Evolutionary conservation across 2,113 vertebrate genomes (phyloP).

Genomic region (Phylloscopus trochiloides): DNA sequence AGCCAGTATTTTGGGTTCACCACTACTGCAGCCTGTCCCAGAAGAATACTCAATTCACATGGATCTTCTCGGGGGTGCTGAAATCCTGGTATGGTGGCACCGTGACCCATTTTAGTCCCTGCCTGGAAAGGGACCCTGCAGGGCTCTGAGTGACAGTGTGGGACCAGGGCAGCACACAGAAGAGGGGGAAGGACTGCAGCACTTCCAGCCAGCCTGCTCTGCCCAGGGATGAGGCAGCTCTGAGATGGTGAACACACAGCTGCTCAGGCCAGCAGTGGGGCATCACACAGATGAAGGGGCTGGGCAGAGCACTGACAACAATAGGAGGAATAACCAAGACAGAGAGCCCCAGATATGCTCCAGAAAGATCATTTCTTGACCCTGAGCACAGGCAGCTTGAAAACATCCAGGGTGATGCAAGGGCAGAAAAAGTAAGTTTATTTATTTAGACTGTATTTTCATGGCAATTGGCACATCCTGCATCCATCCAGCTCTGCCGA

Average conservation of each 20-base stretch:
- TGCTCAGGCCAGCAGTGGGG: neutral
- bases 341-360: neutral
- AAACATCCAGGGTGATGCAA: neutral
- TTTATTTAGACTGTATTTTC: constrained; percentile 51
- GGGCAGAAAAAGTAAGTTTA: neutral
- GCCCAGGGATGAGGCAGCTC: neutral
- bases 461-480: constrained; percentile 43
- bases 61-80: accelerated
- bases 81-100: neutral
- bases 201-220: neutral
- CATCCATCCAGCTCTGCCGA: constrained; percentile 27
- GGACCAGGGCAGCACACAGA: accelerated
- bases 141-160: neutral
- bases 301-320: accelerated
- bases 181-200: neutral
- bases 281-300: neutral
- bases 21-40: neutral
- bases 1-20: neutral
- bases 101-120: neutral
- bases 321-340: neutral
- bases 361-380: neutral
- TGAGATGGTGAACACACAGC: neutral
- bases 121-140: neutral
- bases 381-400: constrained; percentile 1
- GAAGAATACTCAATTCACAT: neutral